Conservation (phyloP, 2,113 vertebrate genomes). For the Ondatra zibethicus region DNA sequence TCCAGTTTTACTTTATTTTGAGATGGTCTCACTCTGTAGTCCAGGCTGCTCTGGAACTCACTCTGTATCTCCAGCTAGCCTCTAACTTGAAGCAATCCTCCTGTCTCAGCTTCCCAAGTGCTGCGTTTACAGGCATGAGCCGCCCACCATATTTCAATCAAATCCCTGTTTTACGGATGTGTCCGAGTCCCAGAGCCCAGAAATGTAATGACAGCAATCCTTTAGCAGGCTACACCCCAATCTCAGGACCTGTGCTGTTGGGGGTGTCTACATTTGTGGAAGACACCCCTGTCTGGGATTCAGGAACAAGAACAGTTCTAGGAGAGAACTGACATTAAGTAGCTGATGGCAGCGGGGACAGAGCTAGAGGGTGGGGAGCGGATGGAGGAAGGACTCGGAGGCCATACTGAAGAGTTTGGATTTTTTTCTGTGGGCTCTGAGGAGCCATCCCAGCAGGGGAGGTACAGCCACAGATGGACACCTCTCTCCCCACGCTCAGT, state of each 20-base stretch:
- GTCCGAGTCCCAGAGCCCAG: neutral
- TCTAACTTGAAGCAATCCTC: neutral
- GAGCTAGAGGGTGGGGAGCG: neutral
- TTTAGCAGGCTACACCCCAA: neutral
- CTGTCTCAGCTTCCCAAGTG: neutral
- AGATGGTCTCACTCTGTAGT: neutral
- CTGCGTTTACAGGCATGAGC: too few relatives aligned
- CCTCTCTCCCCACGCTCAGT: neutral
- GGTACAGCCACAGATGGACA: neutral
- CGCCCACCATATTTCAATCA: neutral
- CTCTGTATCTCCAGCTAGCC: neutral
- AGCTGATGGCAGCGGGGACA: too few relatives aligned
- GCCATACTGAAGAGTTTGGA: neutral
- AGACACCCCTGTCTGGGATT: neutral
- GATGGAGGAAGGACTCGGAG: too few relatives aligned
- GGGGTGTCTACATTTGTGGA: too few relatives aligned
- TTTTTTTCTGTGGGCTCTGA: neutral
- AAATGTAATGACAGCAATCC: too few relatives aligned
- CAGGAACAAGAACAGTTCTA: neutral
- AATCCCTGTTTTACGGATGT: neutral
- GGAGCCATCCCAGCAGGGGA: neutral
- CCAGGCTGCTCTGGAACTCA: neutral
- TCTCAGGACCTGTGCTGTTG: neutral
- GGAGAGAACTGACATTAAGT: accelerated
- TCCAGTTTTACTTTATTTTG: neutral